A percentile compares a stretch with the other conserved stretches of the same genome.
Evolutionary conservation across 2,797 vertebrate species (phyloP).

Genomic region (Gymnoscopelus braueri): DNA sequence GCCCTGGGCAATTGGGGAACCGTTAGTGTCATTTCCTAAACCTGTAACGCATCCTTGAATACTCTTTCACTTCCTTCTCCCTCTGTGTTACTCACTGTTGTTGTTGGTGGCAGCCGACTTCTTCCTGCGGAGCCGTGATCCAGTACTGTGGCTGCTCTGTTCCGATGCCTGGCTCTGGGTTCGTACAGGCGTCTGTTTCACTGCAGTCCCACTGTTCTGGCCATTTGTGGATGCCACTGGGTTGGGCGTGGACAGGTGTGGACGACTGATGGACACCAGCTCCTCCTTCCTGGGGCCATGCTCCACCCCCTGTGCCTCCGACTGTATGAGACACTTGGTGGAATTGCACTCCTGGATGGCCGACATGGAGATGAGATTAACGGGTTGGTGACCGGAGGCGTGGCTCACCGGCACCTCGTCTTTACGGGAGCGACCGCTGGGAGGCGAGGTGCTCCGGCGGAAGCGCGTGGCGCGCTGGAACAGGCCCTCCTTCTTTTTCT

Average conservation of each 20-base stretch:
- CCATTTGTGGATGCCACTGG: slow-evolving; percentile 25
- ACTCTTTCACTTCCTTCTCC: background rate
- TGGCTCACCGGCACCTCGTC: slow-evolving; percentile 73
- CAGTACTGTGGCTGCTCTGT: slow-evolving; percentile 66
- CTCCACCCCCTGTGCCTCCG: slow-evolving; percentile 63
- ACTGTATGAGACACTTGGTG: slow-evolving; percentile 86
- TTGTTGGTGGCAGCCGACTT: slow-evolving; percentile 74
- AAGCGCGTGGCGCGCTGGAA: slow-evolving; percentile 88
- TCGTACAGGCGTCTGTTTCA: slow-evolving; percentile 45
- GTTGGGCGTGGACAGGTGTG: slow-evolving; percentile 27
- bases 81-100: slow-evolving; percentile 71
- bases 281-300: slow-evolving; percentile 41
- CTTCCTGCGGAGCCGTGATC: slow-evolving; percentile 77
- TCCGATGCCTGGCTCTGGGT: slow-evolving; percentile 61
- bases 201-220: slow-evolving; percentile 34
- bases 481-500: slow-evolving; percentile 88
- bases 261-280: slow-evolving; percentile 6
- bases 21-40: background rate
- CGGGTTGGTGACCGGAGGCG: slow-evolving; percentile 45
- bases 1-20: too few species aligned
- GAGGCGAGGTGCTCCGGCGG: slow-evolving; percentile 85
- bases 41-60: background rate
- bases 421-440: slow-evolving; percentile 72
- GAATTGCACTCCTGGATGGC: slow-evolving; percentile 87
- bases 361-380: slow-evolving; percentile 86